Conservation (phyloP, 2,888 invertebrate species). For the Incurvaria masculella region DNA sequence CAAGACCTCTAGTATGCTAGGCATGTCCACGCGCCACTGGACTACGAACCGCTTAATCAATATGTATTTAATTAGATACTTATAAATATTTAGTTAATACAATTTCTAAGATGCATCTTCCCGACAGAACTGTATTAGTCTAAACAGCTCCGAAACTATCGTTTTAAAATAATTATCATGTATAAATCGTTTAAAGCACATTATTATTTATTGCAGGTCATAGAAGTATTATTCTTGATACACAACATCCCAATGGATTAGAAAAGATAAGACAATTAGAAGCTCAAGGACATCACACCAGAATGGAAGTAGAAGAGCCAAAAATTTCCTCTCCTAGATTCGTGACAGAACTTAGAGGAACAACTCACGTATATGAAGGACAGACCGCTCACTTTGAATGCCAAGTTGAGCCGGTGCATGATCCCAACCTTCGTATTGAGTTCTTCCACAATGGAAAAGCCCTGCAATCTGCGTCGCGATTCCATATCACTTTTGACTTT, state of each 20-base stretch:
- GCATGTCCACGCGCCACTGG: too few species aligned
- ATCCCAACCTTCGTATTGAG: slow-evolving; percentile 84
- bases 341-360: slow-evolving; percentile 80
- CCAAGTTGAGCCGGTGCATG: slow-evolving; percentile 87
- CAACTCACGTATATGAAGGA: slow-evolving; percentile 86
- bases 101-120: too few species aligned
- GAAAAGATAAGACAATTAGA: slow-evolving; percentile 89
- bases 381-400: slow-evolving; percentile 96
- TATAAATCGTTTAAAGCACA: too few species aligned
- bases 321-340: slow-evolving; percentile 79
- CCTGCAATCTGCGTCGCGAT: slow-evolving; percentile 83
- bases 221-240: slow-evolving; percentile 81
- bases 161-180: too few species aligned
- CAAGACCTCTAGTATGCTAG: too few species aligned
- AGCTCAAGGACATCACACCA: slow-evolving; percentile 77
- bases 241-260: slow-evolving; percentile 89
- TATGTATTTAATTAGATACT: too few species aligned
- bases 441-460: slow-evolving; percentile 93
- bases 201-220: slow-evolving; percentile 53
- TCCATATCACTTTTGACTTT: slow-evolving; percentile 96
- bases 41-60: too few species aligned
- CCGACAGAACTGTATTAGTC: too few species aligned
- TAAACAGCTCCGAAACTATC: too few species aligned
- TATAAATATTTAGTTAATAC: too few species aligned
- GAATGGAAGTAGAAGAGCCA: slow-evolving; percentile 80